Evolutionary conservation across 2,113 vertebrate genomes (phyloP).

Genomic region (Meriones unguiculatus): DNA sequence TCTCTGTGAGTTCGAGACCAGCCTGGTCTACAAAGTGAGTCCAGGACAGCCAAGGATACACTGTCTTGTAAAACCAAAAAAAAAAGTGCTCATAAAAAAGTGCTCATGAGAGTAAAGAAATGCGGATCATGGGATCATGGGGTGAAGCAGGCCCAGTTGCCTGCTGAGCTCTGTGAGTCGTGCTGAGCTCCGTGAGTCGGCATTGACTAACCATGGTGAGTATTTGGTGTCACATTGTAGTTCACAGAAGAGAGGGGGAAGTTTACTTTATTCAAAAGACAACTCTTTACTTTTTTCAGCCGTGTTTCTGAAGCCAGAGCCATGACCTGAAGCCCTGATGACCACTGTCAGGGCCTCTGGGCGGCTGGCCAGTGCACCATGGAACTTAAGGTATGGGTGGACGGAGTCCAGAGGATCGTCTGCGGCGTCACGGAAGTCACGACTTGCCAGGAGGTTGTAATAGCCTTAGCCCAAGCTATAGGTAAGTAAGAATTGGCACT

Average conservation of each 20-base stretch:
- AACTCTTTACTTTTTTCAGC: conserved; percentile 70
- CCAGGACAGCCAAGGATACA: no score
- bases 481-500: conserved; percentile 87
- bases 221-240: background rate
- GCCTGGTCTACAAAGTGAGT: no score
- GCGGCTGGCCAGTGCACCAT: conserved; percentile 88
- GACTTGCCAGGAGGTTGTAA: conserved; percentile 99
- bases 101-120: background rate
- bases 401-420: conserved; percentile 98
- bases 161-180: background rate
- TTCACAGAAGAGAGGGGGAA: background rate
- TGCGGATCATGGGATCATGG: background rate
- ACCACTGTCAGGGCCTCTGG: conserved; percentile 79
- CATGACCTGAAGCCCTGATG: conserved; percentile 84
- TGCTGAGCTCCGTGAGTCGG: background rate
- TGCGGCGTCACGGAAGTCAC: conserved; percentile 98
- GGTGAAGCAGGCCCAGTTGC: background rate
- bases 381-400: conserved; percentile 99
- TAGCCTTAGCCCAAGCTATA: conserved; percentile 98
- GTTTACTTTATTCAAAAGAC: conserved; percentile 17
- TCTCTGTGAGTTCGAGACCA: no score
- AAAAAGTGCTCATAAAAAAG: no score
- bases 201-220: background rate
- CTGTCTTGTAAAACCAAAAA: no score
- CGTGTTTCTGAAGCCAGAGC: conserved; percentile 58